phyloP scores from a whole-genome alignment of 2,888 invertebrate genomes.

The Drosophila rubida region DNA sequence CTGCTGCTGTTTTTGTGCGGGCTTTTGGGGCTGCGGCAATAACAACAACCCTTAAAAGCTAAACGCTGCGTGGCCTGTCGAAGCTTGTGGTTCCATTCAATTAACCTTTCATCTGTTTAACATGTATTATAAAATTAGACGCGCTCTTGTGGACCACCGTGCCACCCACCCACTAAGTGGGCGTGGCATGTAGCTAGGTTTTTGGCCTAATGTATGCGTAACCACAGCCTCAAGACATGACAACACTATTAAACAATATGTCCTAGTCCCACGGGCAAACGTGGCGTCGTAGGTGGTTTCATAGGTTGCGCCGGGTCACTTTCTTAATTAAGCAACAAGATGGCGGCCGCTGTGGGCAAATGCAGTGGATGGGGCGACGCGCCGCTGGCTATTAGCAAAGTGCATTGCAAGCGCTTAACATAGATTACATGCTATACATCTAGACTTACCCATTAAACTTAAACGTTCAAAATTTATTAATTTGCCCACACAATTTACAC shows the following conservation, averaged over 20 bases:
- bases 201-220: slow-evolving; percentile 71
- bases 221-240: slow-evolving; percentile 77
- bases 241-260: slow-evolving; percentile 79
- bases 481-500: background rate
- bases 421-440: background rate
- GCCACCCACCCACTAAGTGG: slow-evolving; percentile 25
- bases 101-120: slow-evolving; percentile 79
- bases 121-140: slow-evolving; percentile 80
- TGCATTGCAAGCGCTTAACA: slow-evolving; percentile 8
- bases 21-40: slow-evolving; percentile 27
- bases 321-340: slow-evolving; percentile 56
- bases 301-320: slow-evolving; percentile 34
- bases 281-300: slow-evolving; percentile 22
- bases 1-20: slow-evolving; percentile 30
- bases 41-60: slow-evolving; percentile 69
- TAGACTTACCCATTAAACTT: no score
- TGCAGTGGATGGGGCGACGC: background rate
- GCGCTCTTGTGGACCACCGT: slow-evolving; percentile 72
- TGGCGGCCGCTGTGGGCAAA: slow-evolving; percentile 7
- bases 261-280: slow-evolving; percentile 24
- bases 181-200: slow-evolving; percentile 34
- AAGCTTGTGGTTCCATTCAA: slow-evolving; percentile 78
- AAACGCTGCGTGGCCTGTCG: slow-evolving; percentile 69
- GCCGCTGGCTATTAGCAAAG: slow-evolving; percentile 10
- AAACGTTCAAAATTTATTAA: no score